Evolutionary conservation across 2,797 vertebrate genomes (phyloP).

Genomic region (Chaetophractus vellerosus): DNA sequence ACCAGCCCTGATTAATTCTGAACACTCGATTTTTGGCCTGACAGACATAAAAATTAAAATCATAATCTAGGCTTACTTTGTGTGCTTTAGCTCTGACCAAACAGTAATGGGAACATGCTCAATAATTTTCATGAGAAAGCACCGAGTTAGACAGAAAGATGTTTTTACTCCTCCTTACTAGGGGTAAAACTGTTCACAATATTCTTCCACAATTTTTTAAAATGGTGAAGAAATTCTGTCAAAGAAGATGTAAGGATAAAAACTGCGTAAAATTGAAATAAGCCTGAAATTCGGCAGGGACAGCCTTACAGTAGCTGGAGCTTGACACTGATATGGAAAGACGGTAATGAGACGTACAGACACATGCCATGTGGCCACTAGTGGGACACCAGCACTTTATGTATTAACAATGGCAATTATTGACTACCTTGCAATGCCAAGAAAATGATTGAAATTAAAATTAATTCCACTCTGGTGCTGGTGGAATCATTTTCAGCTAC

Average conservation of each 20-base stretch:
- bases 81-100: not conserved
- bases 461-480: not conserved
- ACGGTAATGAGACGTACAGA: not conserved
- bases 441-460: not conserved
- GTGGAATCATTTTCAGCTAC: not conserved
- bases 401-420: not conserved
- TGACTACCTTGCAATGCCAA: not conserved
- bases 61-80: not conserved
- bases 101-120: not conserved
- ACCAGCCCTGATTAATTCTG: not conserved
- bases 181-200: not conserved
- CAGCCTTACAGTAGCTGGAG: not conserved
- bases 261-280: not conserved
- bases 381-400: not conserved
- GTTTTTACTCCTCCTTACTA: not conserved
- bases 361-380: accelerated
- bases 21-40: not conserved
- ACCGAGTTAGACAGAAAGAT: not conserved
- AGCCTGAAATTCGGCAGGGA: not conserved
- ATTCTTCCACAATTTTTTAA: not conserved
- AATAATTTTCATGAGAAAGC: not conserved
- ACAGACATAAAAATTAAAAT: not conserved
- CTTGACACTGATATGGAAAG: not conserved
- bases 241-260: not conserved
- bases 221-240: not conserved